phyloP scores from a whole-genome alignment of 2,113 vertebrate species.

The Trogon melanurus region DNA sequence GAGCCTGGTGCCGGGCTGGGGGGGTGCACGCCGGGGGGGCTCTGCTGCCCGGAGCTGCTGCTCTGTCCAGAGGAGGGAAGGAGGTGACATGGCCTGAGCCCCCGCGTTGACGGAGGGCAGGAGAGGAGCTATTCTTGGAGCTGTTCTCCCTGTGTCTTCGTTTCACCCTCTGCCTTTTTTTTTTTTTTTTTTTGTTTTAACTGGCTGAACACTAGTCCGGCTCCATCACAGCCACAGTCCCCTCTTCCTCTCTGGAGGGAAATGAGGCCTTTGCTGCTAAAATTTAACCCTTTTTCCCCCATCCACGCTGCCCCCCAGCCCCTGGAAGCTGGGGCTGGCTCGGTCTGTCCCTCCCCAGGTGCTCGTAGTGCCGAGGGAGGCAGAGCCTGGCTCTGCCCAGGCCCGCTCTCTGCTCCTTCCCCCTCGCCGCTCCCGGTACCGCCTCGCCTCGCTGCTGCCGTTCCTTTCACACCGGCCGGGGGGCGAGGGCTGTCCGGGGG shows the following conservation, averaged over 20 bases:
- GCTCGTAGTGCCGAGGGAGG: background rate
- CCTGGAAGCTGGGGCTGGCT: background rate
- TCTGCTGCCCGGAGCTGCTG: background rate
- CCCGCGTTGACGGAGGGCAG: background rate
- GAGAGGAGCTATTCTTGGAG: background rate
- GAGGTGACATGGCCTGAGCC: background rate
- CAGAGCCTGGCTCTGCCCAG: background rate
- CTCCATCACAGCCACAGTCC: background rate
- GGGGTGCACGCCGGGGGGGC: background rate
- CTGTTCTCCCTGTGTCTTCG: background rate
- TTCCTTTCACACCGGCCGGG: background rate
- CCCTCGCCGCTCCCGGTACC: background rate
- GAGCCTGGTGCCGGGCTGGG: background rate
- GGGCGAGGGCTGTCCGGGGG: background rate
- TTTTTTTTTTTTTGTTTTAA: background rate
- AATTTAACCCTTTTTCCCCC: no score
- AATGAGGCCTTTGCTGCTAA: slow-evolving; percentile 30
- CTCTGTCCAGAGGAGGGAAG: background rate
- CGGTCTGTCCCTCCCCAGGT: background rate
- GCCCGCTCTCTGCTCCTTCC: background rate
- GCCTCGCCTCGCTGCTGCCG: background rate
- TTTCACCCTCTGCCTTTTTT: slow-evolving; percentile 5
- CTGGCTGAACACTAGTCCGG: background rate
- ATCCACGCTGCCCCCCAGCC: background rate
- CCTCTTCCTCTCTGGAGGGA: background rate